Base-by-base conservation (phyloP, 2,888 invertebrate genomes). In the Acanthacorydalis orientalis region DNA sequence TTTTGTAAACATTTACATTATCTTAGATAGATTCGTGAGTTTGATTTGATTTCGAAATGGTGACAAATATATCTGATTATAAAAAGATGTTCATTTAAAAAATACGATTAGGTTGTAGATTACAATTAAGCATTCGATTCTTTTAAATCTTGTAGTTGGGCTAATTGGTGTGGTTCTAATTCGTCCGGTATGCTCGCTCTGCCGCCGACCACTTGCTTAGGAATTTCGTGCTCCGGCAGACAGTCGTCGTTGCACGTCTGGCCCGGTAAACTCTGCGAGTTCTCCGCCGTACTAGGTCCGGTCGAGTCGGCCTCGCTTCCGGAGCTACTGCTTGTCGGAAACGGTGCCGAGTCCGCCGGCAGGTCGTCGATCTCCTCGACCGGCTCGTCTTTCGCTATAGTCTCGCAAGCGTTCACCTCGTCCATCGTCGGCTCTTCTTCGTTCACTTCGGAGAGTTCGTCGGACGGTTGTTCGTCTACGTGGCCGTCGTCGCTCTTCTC, bases 181-280 rank as follows among this genome's bases (percentile, higher is more conserved):
- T 89, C 90, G 66, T 89, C 89, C 37, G 89, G 89, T 62, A 89
- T 85, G 57, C 83, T 84, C 50, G 85, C 85, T 49, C 85, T 72
- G 42, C 85, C 84, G 31, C 83, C 85, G 10, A 83, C 79, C 2
- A 83, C 77, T 53, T 79, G 78, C 44, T 77, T 75, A n/a, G 80
- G 78, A 16, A 77, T 71, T 1, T 70, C 70, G 39, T 70, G 69
- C n/a, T 67, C 68, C 9, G 42, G 42, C 34, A 47, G 14, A 2
- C 66, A 67, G 1, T 68, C 68, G 23, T 55, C 58, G 12, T 52
- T 53, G 44, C 47, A 54, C 8, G 53, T 68, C 66, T 45, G 68
- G 68, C 12, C 68, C 47, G 67, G 67, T 48, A 72, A 65, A 48
- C 71, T 70, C 48, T 78, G 75, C 1, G 79, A 75, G 65, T 75